Conservation (phyloP, 2,888 invertebrate genomes). For the Chalcis sispes region DNA sequence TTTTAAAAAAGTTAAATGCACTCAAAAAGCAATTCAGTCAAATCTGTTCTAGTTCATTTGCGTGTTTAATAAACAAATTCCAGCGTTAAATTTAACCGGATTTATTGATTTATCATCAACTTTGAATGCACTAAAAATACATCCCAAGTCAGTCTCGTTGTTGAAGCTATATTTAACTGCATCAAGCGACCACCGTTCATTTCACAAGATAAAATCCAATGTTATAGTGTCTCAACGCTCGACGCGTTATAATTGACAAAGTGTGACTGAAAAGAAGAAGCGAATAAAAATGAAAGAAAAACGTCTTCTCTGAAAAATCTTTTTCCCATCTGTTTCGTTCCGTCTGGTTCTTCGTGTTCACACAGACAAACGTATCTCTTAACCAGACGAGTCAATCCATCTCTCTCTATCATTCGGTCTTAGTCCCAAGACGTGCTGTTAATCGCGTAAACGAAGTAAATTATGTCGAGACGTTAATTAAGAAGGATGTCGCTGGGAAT, state of each 20-base stretch:
- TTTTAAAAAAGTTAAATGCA: too few species aligned
- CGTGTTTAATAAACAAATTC: too few species aligned
- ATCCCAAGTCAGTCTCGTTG: neutral
- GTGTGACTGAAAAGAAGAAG: neutral
- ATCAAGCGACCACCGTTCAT: neutral
- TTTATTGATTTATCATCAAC: too few species aligned
- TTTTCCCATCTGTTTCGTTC: neutral
- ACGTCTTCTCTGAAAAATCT: slow-evolving; percentile 4
- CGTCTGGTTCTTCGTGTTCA: neutral
- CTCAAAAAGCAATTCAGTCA: too few species aligned
- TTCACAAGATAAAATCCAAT: neutral
- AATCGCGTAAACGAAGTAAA: slow-evolving; percentile 62
- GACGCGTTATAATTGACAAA: slow-evolving; percentile 10
- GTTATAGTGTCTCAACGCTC: neutral
- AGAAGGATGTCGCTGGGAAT: slow-evolving; percentile 64
- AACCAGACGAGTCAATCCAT: slow-evolving; percentile 39
- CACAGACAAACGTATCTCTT: neutral
- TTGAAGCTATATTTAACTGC: neutral
- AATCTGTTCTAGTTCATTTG: too few species aligned
- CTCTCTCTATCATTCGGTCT: slow-evolving; percentile 51
- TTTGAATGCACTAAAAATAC: neutral
- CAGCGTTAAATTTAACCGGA: too few species aligned
- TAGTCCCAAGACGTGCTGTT: slow-evolving; percentile 55
- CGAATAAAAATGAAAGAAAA: neutral
- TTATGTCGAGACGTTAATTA: slow-evolving; percentile 65